These are phyloP conservation scores for Malurus cyaneus DNA, from an alignment of 2,113 vertebrate genomes.

Conservation along the genomic window DNA sequence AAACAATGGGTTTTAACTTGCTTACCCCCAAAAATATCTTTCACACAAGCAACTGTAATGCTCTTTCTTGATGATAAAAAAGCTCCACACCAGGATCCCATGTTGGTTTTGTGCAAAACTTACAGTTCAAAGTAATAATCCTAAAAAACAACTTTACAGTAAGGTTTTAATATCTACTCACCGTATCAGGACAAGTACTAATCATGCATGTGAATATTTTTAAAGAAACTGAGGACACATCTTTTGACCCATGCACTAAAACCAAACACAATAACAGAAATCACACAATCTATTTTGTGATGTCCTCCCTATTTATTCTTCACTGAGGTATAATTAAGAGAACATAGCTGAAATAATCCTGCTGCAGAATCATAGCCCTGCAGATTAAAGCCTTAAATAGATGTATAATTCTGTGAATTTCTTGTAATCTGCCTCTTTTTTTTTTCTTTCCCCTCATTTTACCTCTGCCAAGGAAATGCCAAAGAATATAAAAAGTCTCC, in stretches of 20 bases:
- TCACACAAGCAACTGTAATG: neutral
- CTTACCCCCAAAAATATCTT: neutral
- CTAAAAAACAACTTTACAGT: accelerated
- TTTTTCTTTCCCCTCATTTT: neutral
- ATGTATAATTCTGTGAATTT: neutral
- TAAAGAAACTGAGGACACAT: neutral
- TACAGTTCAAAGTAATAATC: neutral
- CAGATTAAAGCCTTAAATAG: neutral
- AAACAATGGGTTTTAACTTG: neutral
- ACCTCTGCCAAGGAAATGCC: neutral
- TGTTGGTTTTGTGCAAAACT: neutral
- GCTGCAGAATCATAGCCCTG: neutral
- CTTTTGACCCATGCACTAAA: neutral
- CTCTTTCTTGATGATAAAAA: neutral
- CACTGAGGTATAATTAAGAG: neutral
- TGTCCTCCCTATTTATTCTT: neutral
- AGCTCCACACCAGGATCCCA: neutral
- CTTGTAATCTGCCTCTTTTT: neutral
- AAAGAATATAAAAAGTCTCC: neutral
- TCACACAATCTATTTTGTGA: neutral
- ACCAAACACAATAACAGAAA: neutral
- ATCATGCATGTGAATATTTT: accelerated
- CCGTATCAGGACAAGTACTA: neutral
- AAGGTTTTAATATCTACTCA: neutral
- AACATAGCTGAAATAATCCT: neutral